Evolutionary conservation across 1,140 invertebrate species (phyloP), one percentile per base, ranked within the genome.

Genomic region (Rhopalosiphum padi): DNA sequence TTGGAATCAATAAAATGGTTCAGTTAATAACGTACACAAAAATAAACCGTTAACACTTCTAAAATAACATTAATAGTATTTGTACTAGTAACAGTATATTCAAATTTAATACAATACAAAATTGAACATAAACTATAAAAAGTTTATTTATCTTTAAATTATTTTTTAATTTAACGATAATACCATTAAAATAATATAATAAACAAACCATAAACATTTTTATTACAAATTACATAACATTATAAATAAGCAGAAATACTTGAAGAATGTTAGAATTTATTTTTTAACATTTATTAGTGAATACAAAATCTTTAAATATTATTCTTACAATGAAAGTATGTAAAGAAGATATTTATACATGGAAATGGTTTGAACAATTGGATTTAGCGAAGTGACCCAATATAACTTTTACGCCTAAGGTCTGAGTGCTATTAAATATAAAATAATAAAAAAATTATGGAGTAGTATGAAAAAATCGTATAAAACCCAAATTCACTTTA

Each of bases 21-120:
- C n/a, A n/a, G 30, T 77, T 77, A 15, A 68, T 30, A 77, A 18
- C 15, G 60, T 18, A 18, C 11, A n/a, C 25, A n/a, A 68, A 55
- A 60, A 60, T n/a, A 77, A n/a, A n/a, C 15, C n/a, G 60, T 77
- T 77, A 77, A 77, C 60, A 77, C 60, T 77, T 77, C n/a, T 77
- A 77, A 77, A 77, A n/a, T 77, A 77, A n/a, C 60, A 77, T 77
- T 77, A n/a, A 77, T n/a, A 77, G 60, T n/a, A n/a, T 77, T n/a
- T 77, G 30, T 21, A n/a, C 30, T 68, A n/a, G 21, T 77, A 77
- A 18, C n/a, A 77, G 30, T 18, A n/a, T n/a, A 77, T 77, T 77
- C 15, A 77, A n/a, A 77, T 77, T 77, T 77, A 77, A 77, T 15
- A 77, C 60, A 77, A 77, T 77, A 77, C 60, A 77, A n/a, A 51